These are phyloP conservation scores for Apamea crenata DNA, from an alignment of 2,888 invertebrate species.

Conservation along the genomic window DNA sequence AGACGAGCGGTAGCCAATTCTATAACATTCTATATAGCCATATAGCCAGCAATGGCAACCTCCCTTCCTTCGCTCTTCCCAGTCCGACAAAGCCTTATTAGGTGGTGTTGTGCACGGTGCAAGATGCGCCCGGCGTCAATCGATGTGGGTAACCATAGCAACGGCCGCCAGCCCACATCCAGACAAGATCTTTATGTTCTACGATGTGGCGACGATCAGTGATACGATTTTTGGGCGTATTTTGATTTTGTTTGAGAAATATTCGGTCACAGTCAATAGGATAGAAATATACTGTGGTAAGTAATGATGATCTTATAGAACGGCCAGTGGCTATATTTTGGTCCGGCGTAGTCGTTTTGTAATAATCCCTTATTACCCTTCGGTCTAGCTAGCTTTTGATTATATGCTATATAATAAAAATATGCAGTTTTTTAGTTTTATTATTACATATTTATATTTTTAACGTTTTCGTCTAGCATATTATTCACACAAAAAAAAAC, in stretches of 20 bases:
- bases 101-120: slow-evolving; percentile 83
- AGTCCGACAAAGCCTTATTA: slow-evolving; percentile 76
- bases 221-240: slow-evolving; percentile 26
- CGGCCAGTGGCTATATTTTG: not conserved
- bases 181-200: slow-evolving; percentile 61
- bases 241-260: not conserved
- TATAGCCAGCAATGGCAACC: slow-evolving; percentile 11
- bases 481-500: too few species aligned
- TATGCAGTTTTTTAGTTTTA: too few species aligned
- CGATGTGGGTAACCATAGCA: slow-evolving; percentile 85
- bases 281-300: not conserved
- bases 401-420: not conserved
- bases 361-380: not conserved
- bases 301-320: not conserved
- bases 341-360: not conserved
- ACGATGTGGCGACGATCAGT: slow-evolving; percentile 50
- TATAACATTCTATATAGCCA: slow-evolving; percentile 7
- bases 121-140: slow-evolving; percentile 86
- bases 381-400: not conserved
- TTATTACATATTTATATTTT: too few species aligned
- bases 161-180: slow-evolving; percentile 74
- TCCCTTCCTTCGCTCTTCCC: slow-evolving; percentile 45
- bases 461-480: too few species aligned
- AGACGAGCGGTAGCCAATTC: slow-evolving; percentile 20
- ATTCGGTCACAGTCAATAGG: not conserved